Base-by-base conservation (phyloP, 1,140 invertebrate species). In the Drosophila bocqueti region DNA sequence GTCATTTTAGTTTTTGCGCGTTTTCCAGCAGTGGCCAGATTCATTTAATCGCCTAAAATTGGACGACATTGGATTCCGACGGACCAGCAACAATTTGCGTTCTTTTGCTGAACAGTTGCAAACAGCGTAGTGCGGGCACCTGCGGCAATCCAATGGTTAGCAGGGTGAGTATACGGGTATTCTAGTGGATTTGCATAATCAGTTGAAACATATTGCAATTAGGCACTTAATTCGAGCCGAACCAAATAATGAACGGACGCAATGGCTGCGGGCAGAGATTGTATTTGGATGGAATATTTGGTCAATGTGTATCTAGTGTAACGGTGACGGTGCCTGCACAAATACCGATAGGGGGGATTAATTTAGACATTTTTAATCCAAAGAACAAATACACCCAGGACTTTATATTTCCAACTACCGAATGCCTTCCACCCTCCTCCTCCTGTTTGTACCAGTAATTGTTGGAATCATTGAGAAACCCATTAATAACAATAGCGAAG, bases 141-240 rank as follows among this genome's bases (percentile, higher is more conserved):
- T 36, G 64, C 52, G 69, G 65, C 24, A 69, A 58, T 46, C 29
- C 15, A 58, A 11, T 54, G 69, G 40, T 18, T 8, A 45, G 21
- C 9, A 24, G n/a, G n/a, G 43, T 21, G 16, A 18, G 18, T n/a
- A 8, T 9, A 4, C 24, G 16, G 45, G 26, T 9, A 61, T 31
- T 24, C 31, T 8, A 38, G 18, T 7, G 74, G 61, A 76, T 77
- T 77, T 77, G 55, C 75, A 76, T 77, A 77, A 77, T 77, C 62
- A 67, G 62, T 47, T 18, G 36, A 15, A 43, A 55, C 54, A 54
- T 55, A 54, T 26, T 54, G 36, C 34, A 77, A 72, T 62, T 45
- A 61, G 40, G 46, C 38, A 52, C 71, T 72, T 46, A 57, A 57
- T 69, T 71, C 49, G 34, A 47, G 11, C 11, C 8, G 40, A 42